Conservation (phyloP, 1,140 invertebrate species). For the Euwallacea similis region DNA sequence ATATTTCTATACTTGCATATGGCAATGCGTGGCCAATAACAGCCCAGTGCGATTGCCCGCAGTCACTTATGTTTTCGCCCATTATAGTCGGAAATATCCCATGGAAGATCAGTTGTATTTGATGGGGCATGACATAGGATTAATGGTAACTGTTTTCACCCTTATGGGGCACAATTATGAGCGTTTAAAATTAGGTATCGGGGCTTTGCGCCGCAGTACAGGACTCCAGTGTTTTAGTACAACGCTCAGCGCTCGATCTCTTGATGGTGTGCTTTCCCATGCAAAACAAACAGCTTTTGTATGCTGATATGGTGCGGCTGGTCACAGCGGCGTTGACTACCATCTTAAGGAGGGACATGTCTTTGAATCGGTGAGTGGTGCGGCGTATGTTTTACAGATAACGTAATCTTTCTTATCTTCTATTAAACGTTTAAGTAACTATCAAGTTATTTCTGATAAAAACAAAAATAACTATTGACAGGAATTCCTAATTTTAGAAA, state of each 20-base stretch:
- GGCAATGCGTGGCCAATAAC: slow-evolving; percentile 85
- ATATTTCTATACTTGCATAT: slow-evolving; percentile 87
- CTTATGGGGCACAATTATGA: not conserved
- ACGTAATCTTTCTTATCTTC: no score
- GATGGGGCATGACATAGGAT: slow-evolving; percentile 83
- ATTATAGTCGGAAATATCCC: slow-evolving; percentile 79
- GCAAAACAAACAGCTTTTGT: slow-evolving; percentile 75
- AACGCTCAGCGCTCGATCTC: slow-evolving; percentile 85
- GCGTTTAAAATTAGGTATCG: slow-evolving; percentile 50
- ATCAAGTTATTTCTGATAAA: no score
- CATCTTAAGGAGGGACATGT: slow-evolving; percentile 88
- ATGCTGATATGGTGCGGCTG: slow-evolving; percentile 75
- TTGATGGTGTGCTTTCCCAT: slow-evolving; percentile 84
- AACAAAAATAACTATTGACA: no score
- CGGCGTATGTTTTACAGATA: no score
- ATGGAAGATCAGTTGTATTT: slow-evolving; percentile 86
- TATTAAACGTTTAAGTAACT: no score
- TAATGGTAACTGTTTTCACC: slow-evolving; percentile 65
- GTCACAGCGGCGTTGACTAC: slow-evolving; percentile 81
- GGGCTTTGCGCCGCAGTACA: slow-evolving; percentile 69
- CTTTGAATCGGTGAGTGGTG: slow-evolving; percentile 72
- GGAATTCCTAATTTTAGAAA: no score
- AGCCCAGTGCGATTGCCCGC: slow-evolving; percentile 83
- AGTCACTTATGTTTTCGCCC: slow-evolving; percentile 77
- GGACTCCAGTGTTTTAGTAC: slow-evolving; percentile 81